Evolutionary conservation across 2,113 vertebrate genomes (phyloP).

Genomic region (Myotis yumanensis): DNA sequence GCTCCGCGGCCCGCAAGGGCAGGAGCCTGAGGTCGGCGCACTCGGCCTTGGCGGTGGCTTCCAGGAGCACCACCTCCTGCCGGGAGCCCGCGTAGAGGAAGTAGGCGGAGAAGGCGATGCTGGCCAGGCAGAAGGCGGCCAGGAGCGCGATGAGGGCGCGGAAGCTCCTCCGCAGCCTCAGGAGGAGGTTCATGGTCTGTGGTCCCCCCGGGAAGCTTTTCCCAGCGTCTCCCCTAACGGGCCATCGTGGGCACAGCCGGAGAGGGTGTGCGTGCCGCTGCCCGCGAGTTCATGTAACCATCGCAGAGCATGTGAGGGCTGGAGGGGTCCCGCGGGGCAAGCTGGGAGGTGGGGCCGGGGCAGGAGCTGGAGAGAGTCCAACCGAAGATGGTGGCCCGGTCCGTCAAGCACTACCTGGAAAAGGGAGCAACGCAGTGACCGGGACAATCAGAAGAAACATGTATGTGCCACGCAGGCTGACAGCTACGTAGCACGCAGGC

Average conservation of each 20-base stretch:
- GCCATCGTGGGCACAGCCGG: slow-evolving; percentile 63
- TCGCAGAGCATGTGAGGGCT: slow-evolving; percentile 88
- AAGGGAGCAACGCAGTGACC: slow-evolving; percentile 74
- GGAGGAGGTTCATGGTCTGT: slow-evolving; percentile 91
- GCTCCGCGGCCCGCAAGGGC: slow-evolving; percentile 87
- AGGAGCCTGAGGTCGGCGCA: slow-evolving; percentile 89
- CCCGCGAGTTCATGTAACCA: slow-evolving; percentile 95
- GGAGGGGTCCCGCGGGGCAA: slow-evolving; percentile 57
- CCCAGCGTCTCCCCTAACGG: slow-evolving; percentile 74
- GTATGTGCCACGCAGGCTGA: not conserved
- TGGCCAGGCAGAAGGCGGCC: slow-evolving; percentile 93
- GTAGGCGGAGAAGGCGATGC: slow-evolving; percentile 94
- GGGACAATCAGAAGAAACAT: not conserved
- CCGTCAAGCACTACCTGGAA: not conserved
- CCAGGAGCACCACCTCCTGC: slow-evolving; percentile 90
- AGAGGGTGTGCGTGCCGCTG: slow-evolving; percentile 73
- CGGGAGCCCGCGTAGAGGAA: slow-evolving; percentile 94
- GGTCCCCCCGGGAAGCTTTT: not conserved
- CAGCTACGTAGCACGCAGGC: not conserved
- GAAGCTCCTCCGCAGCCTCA: slow-evolving; percentile 93
- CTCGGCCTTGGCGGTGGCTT: slow-evolving; percentile 86
- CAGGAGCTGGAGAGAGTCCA: not conserved
- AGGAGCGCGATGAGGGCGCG: slow-evolving; percentile 92
- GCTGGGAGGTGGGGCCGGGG: slow-evolving; percentile 30
- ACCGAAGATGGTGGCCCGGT: slow-evolving; percentile 73